A percentile compares a stretch with the other conserved stretches of the same genome.
These are phyloP conservation scores for Aleiodes testaceus DNA, from an alignment of 2,888 invertebrate genomes.

Conservation along the genomic window DNA sequence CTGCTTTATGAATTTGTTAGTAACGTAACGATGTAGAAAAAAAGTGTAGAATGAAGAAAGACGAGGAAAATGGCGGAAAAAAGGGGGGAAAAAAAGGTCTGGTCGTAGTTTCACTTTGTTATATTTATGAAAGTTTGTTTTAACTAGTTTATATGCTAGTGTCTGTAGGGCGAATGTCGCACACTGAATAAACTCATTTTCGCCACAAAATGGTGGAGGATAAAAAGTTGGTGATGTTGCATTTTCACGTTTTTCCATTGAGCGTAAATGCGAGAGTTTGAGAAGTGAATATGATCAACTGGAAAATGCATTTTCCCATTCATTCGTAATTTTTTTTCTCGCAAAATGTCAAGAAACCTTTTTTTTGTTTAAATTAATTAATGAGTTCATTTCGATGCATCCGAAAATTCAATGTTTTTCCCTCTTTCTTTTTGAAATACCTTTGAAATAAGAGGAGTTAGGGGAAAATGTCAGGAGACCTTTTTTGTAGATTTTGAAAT, in stretches of 20 bases:
- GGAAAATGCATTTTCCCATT: too few species aligned
- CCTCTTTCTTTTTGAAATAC: too few species aligned
- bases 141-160: conserved; percentile 54
- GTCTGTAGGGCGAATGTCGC: conserved; percentile 48
- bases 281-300: too few species aligned
- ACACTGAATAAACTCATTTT: conserved; percentile 46
- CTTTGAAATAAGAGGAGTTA: too few species aligned
- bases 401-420: background rate
- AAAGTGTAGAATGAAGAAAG: background rate
- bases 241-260: too few species aligned
- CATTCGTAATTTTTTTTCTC: too few species aligned
- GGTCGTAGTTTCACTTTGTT: conserved; percentile 36
- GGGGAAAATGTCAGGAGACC: too few species aligned
- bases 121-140: conserved; percentile 58
- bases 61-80: conserved; percentile 1
- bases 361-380: conserved; percentile 23
- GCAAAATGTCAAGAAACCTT: too few species aligned
- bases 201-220: background rate
- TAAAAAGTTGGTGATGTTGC: conserved; percentile 3
- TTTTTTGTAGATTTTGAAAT: too few species aligned
- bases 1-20: conserved; percentile 22
- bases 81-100: background rate
- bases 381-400: conserved; percentile 25
- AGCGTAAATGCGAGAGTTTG: too few species aligned
- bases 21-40: conserved; percentile 18